Base-by-base conservation (phyloP, 1,140 invertebrate species). In the Gerris buenoi region DNA sequence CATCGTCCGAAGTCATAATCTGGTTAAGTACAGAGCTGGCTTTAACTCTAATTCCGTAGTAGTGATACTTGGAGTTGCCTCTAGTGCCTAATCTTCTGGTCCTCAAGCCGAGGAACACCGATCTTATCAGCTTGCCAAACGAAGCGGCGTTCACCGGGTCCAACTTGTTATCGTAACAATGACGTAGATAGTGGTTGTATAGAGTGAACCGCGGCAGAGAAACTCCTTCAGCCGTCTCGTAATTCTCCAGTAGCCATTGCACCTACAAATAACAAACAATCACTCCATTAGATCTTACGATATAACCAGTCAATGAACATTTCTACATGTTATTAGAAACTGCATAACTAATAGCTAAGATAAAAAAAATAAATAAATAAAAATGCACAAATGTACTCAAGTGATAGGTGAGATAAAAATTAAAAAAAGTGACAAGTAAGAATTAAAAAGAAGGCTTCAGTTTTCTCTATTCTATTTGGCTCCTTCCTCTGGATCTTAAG, bases 11-110 rank as follows among this genome's bases (percentile, higher is more conserved):
- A 25, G 58, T 22, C 58, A 60, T 60, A 15, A 60, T 60, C 56
- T 77, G 73, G 70, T 88, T 88, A 27, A 95, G 75, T 5, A 86
- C 81, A 0, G 93, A 95, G 68, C 84, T 86, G 0, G 92, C 90
- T 79, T 98, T 98, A 3, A 98, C 88, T 61, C 95, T 83, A 69
- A 99, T 98, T n/a, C 97, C 97, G 81, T 98, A 98, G 79, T 99
- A 99, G 81, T 99, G 96, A 78, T 99, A 99, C 76, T 98, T 98
- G 3, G 95, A 98, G 80, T 99, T 98, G n/a, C 96, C 96, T 71
- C 95, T 91, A 3, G 96, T 98, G 70, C 97, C 96, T 46, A 99
- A 82, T 60, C 96, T 82, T 72, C 96, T 81, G 23, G 97, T 98
- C 70, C 94, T 82, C 68, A 99, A 81, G 13, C 95, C 95, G 69